These are phyloP conservation scores for Cololabis saira DNA, from an alignment of 2,113 vertebrate species.

Conservation along the genomic window DNA sequence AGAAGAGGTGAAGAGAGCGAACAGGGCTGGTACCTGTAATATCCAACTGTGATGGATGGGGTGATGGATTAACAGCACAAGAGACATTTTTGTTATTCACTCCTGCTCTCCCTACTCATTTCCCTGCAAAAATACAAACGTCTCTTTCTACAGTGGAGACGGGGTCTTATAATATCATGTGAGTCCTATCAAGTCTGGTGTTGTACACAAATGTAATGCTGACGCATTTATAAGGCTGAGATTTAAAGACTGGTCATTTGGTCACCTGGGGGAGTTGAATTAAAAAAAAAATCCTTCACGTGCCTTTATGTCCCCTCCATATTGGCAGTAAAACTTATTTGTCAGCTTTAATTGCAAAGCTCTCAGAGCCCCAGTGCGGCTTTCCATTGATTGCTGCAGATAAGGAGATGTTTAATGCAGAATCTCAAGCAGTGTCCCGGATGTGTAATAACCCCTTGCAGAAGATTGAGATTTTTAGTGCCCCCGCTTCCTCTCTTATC, in stretches of 20 bases:
- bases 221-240: conserved; percentile 7
- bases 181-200: conserved; percentile 17
- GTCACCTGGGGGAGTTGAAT: neutral
- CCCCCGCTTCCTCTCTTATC: conserved; percentile 16
- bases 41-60: conserved; percentile 56
- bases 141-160: conserved; percentile 48
- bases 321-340: conserved; percentile 67
- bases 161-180: conserved; percentile 8
- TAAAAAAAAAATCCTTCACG: conserved; percentile 5
- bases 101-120: conserved; percentile 42
- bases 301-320: conserved; percentile 12
- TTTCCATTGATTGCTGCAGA: conserved; percentile 70
- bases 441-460: conserved; percentile 48
- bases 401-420: conserved; percentile 76
- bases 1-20: conserved; percentile 8
- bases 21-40: conserved; percentile 44
- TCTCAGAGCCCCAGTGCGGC: conserved; percentile 47
- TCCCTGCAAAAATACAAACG: conserved; percentile 38
- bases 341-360: conserved; percentile 74
- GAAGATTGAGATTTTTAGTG: conserved; percentile 44
- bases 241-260: conserved; percentile 8
- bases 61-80: conserved; percentile 65
- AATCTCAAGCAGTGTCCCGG: conserved; percentile 64
- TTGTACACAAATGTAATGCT: conserved; percentile 1
- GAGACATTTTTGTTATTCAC: conserved; percentile 56